Evolutionary conservation across 1,140 invertebrate species (phyloP), one percentile per base, ranked within the genome.

Genomic region (Drosophila arawakana): DNA sequence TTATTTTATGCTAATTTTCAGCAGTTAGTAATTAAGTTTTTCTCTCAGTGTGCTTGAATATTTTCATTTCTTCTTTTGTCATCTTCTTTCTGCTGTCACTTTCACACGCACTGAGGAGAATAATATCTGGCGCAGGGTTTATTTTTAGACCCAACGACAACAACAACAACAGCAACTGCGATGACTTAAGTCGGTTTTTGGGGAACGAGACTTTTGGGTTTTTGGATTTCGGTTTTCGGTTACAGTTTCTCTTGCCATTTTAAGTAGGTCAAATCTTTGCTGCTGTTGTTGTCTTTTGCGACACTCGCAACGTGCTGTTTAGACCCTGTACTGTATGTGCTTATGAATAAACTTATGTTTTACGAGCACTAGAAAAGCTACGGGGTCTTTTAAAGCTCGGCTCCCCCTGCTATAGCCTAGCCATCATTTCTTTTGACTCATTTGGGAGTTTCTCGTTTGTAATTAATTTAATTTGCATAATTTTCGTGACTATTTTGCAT

Each of bases 391-490:
- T 30, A 30, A 30, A 30, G 25, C 25, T 30, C 25, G 25, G 25
- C 25, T 30, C 3, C 3, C 25, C 6, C 25, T 5, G 25, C 25
- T 30, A 3, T 30, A 30, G 25, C 4, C 4, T 30, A 30, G 25
- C 6, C 6, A 0, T 5, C 3, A 30, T 67, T 67, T 21, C n/a
- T 41, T 15, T 69, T 30, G 21, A 25, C 52, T 78, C 25, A 30
- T 30, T 78, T 74, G 30, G 3, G 37, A 77, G 77, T 89, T 89
- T 89, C 84, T 84, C 84, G 75, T 89, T 89, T 83, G 82, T 80
- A 90, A 90, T 90, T 86, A 90, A 90, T 86, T 83, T 88, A 90
- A 90, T 90, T 90, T 90, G 86, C 86, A 90, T 90, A 90, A 90
- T 81, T 90, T 90, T 86, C 62, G 86, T 83, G 78, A 63, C 49